These are phyloP conservation scores for Steinernema khuongi DNA, from an alignment of 1,140 invertebrate species.

Conservation along the genomic window DNA sequence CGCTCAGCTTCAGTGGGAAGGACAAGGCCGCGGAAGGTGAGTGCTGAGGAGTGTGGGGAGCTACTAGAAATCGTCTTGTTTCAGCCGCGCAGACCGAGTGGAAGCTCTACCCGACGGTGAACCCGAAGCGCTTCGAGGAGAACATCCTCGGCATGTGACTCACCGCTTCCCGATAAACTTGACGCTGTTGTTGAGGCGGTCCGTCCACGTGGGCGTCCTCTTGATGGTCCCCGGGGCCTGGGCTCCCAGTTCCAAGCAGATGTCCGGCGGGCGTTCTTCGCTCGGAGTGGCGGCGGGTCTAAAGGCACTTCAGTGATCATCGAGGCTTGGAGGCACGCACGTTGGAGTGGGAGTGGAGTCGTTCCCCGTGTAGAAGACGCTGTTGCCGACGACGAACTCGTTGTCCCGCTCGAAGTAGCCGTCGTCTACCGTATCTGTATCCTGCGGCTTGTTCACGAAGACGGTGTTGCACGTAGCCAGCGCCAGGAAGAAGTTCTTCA, in stretches of 20 bases:
- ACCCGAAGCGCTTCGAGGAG: constrained; percentile 33
- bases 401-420: background rate
- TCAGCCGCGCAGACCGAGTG: constrained; percentile 33
- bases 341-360: background rate
- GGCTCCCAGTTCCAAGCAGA: background rate
- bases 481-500: constrained; percentile 76
- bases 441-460: constrained; percentile 65
- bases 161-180: background rate
- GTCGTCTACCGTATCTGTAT: background rate
- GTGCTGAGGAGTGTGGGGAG: background rate
- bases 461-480: constrained; percentile 92
- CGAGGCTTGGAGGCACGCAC: background rate
- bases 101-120: constrained; percentile 37
- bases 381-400: background rate
- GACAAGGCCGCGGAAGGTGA: constrained; percentile 12
- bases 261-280: background rate
- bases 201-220: background rate
- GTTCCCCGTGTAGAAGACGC: background rate
- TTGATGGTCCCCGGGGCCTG: background rate
- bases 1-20: constrained; percentile 31
- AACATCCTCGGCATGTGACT: background rate
- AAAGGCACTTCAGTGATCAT: background rate
- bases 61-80: constrained; percentile 4
- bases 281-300: background rate
- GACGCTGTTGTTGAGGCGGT: background rate